Percentiles rank a stretch among this genome's conserved stretches.
Evolutionary conservation across 2,797 vertebrate species (phyloP).

Genomic region (Anomalospiza imberbis): DNA sequence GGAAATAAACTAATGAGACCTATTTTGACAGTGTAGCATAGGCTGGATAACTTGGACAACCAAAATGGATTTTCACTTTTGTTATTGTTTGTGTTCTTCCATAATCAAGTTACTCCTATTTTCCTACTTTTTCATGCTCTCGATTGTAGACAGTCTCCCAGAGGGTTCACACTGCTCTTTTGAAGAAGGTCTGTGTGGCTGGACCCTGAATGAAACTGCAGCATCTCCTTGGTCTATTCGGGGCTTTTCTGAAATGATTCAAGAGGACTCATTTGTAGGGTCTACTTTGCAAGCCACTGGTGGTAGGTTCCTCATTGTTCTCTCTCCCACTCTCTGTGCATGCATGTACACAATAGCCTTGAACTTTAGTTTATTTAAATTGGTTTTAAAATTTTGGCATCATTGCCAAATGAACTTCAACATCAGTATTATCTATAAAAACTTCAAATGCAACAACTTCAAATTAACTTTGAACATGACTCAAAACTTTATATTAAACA

Average conservation of each 20-base stretch:
- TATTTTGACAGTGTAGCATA: neutral
- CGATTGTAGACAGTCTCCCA: constrained; percentile 73
- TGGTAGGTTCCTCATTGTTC: constrained; percentile 70
- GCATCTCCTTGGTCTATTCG: constrained; percentile 74
- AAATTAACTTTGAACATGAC: neutral
- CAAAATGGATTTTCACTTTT: neutral
- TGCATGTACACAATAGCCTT: neutral
- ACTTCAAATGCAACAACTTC: neutral
- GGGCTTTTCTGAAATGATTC: constrained; percentile 65
- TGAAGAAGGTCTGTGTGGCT: constrained; percentile 82
- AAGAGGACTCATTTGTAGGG: constrained; percentile 67
- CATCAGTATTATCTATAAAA: neutral
- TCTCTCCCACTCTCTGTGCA: neutral
- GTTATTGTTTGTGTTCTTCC: neutral
- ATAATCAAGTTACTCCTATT: neutral
- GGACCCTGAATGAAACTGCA: constrained; percentile 71
- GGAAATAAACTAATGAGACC: neutral
- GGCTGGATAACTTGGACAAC: neutral
- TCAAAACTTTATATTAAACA: neutral
- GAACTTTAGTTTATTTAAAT: neutral
- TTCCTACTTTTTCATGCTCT: neutral
- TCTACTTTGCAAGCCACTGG: constrained; percentile 74
- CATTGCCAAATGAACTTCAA: neutral
- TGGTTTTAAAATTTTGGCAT: neutral
- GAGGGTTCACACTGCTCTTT: constrained; percentile 86